These are phyloP conservation scores for Galago senegalensis DNA, from an alignment of 2,797 vertebrate genomes.

Conservation along the genomic window DNA sequence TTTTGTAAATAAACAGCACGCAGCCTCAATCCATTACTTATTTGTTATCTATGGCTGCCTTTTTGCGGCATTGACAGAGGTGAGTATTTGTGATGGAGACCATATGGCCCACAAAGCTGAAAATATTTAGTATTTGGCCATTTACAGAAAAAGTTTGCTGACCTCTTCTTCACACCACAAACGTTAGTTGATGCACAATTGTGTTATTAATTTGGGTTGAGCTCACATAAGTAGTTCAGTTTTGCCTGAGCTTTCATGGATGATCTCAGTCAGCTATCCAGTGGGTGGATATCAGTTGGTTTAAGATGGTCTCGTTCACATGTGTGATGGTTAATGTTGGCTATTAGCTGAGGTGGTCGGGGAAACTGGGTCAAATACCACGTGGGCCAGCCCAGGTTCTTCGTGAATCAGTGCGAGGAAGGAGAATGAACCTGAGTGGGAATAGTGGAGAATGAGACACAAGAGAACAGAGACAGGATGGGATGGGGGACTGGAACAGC, in stretches of 20 bases:
- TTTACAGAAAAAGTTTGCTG: not conserved
- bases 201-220: not conserved
- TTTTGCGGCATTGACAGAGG: not conserved
- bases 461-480: too few relatives aligned
- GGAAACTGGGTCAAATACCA: not conserved
- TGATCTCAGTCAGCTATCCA: rapidly evolving
- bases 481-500: too few relatives aligned
- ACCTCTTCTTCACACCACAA: not conserved
- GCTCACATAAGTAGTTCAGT: not conserved
- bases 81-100: not conserved
- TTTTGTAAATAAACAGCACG: not conserved
- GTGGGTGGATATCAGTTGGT: not conserved
- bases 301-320: not conserved
- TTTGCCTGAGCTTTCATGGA: not conserved
- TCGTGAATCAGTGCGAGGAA: too few relatives aligned
- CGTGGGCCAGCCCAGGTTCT: not conserved
- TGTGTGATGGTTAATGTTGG: not conserved
- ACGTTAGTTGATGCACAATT: not conserved
- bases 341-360: not conserved
- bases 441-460: too few relatives aligned
- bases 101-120: not conserved
- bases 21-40: not conserved
- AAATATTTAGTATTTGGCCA: not conserved
- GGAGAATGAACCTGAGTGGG: too few relatives aligned
- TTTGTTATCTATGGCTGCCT: not conserved